A percentile compares a stretch with the other conserved stretches of the same genome.
phyloP scores from a whole-genome alignment of 1,140 invertebrate species.

The Drosophila kanapiae region DNA sequence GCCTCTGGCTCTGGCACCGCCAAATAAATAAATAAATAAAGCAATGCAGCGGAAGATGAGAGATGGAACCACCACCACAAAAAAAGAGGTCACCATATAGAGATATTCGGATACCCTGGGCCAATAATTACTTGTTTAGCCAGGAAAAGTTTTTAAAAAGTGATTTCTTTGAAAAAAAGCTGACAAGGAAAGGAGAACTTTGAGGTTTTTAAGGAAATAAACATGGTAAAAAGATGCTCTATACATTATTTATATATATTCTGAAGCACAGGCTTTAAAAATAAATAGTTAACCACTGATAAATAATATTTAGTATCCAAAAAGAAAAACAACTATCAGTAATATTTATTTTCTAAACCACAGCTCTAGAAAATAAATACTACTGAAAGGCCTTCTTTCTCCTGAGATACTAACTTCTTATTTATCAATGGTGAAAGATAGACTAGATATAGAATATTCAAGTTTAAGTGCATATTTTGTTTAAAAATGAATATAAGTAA shows the following conservation, averaged over 20 bases:
- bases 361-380: neutral
- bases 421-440: neutral
- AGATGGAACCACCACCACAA: neutral
- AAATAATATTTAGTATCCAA: too few species aligned
- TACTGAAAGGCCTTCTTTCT: too few species aligned
- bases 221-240: neutral
- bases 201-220: neutral
- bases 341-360: neutral
- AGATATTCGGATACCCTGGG: conserved; percentile 2
- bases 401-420: neutral
- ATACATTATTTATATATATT: neutral
- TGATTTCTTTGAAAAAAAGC: neutral
- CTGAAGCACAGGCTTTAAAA: too few species aligned
- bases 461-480: neutral
- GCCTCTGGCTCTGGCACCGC: conserved; percentile 36
- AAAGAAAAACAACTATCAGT: too few species aligned
- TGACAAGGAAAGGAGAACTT: neutral
- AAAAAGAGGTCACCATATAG: neutral
- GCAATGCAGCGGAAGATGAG: conserved; percentile 33
- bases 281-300: too few species aligned
- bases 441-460: neutral
- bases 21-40: conserved; percentile 69
- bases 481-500: neutral
- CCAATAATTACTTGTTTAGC: neutral
- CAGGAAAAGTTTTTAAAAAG: neutral